phyloP scores from a whole-genome alignment of 23 tunicate genomes.

The Pegea sp. region DNA sequence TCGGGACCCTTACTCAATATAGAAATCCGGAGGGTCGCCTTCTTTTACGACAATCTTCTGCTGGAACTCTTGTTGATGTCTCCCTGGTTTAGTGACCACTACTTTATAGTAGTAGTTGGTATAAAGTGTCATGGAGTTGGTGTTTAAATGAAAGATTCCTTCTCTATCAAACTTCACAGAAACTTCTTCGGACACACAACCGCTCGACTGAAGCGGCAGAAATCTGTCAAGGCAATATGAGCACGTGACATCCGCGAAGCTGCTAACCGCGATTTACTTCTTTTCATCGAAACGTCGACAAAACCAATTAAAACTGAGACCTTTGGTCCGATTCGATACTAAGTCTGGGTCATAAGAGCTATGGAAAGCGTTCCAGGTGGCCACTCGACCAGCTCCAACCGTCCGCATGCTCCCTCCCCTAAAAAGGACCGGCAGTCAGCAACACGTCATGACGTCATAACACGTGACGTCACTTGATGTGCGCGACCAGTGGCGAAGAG shows the following conservation, averaged over 20 bases:
- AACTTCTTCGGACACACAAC: slow-evolving; percentile 37
- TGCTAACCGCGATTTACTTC: slow-evolving; percentile 16
- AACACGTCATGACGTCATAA: too few relatives aligned
- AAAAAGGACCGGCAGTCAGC: too few relatives aligned
- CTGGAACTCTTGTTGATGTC: slow-evolving; percentile 16
- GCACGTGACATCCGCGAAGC: background rate
- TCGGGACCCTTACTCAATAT: slow-evolving; percentile 18
- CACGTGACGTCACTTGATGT: slow-evolving; percentile 35
- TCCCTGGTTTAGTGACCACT: slow-evolving; percentile 31
- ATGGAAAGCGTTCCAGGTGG: slow-evolving; percentile 48
- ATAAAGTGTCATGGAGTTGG: slow-evolving; percentile 55
- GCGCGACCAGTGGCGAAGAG: slow-evolving; percentile 64
- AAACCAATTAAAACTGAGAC: slow-evolving; percentile 41
- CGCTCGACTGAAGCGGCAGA: slow-evolving; percentile 21
- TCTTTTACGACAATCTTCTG: slow-evolving; percentile 72
- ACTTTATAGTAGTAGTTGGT: slow-evolving; percentile 37
- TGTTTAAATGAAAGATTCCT: slow-evolving; percentile 60
- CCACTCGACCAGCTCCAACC: slow-evolving; percentile 44
- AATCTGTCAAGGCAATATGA: slow-evolving; percentile 12
- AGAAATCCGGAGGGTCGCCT: slow-evolving; percentile 97
- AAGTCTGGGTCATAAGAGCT: slow-evolving; percentile 70
- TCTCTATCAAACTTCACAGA: slow-evolving; percentile 16
- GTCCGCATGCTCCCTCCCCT: slow-evolving; percentile 90
- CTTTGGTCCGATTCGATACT: slow-evolving; percentile 4
- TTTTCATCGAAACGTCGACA: slow-evolving; percentile 55